A percentile compares a stretch with the other conserved stretches of the same genome.
These are phyloP conservation scores for Poeciliopsis turneri DNA, from an alignment of 2,797 vertebrate species.

Conservation along the genomic window DNA sequence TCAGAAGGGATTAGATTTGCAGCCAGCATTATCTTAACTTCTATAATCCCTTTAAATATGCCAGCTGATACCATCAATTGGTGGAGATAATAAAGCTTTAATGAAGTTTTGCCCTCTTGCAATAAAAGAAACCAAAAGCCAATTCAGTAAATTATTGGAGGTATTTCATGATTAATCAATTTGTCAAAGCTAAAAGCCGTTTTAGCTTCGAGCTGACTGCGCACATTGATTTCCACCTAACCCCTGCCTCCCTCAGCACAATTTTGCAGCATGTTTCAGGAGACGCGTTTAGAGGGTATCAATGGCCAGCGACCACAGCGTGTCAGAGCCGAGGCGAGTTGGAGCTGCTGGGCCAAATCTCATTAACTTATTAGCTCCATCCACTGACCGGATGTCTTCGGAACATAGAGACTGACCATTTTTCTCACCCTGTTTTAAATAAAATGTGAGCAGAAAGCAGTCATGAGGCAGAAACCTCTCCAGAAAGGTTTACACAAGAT, in stretches of 20 bases:
- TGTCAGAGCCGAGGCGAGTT: constrained; percentile 46
- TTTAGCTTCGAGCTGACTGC: constrained; percentile 48
- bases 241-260: constrained; percentile 27
- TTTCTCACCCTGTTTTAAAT: background rate
- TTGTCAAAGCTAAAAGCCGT: constrained; percentile 56
- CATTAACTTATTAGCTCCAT: constrained; percentile 59
- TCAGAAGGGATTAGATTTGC: constrained; percentile 7
- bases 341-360: constrained; percentile 53
- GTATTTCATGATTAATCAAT: constrained; percentile 49
- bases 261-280: constrained; percentile 41
- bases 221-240: constrained; percentile 64
- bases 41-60: constrained; percentile 12
- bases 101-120: constrained; percentile 26
- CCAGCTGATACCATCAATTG: constrained; percentile 44
- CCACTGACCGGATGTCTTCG: constrained; percentile 46
- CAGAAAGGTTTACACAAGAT: background rate
- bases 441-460: constrained; percentile 17
- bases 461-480: constrained; percentile 3
- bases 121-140: constrained; percentile 19
- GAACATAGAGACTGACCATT: constrained; percentile 9
- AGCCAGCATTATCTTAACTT: constrained; percentile 22
- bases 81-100: constrained; percentile 30
- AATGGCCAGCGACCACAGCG: constrained; percentile 28
- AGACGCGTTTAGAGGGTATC: constrained; percentile 56
- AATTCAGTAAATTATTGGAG: constrained; percentile 33